Evolutionary conservation across 2,888 invertebrate species (phyloP).

Genomic region (Coenonympha arcania): DNA sequence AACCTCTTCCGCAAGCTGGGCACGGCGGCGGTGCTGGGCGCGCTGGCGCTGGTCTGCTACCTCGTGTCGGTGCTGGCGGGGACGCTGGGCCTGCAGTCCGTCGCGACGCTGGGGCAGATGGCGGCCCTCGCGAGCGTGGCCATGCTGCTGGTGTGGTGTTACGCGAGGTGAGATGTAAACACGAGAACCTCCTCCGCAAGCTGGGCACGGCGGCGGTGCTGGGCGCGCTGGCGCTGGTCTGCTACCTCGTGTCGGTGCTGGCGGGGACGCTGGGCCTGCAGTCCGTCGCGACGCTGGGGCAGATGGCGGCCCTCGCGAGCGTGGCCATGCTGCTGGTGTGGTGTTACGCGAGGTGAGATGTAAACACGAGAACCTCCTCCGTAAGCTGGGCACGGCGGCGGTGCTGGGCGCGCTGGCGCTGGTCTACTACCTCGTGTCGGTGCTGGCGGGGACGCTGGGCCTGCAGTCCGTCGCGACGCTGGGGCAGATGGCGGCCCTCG

Average conservation of each 20-base stretch:
- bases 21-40: slow-evolving; percentile 92
- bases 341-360: slow-evolving; percentile 90
- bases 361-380: slow-evolving; percentile 92
- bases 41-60: slow-evolving; percentile 87
- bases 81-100: slow-evolving; percentile 83
- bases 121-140: slow-evolving; percentile 81
- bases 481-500: slow-evolving; percentile 73
- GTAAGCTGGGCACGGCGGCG: slow-evolving; percentile 93
- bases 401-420: slow-evolving; percentile 89
- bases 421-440: slow-evolving; percentile 86
- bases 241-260: slow-evolving; percentile 87
- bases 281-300: slow-evolving; percentile 73
- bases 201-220: slow-evolving; percentile 94
- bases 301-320: slow-evolving; percentile 77
- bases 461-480: slow-evolving; percentile 78
- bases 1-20: slow-evolving; percentile 95
- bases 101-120: slow-evolving; percentile 50
- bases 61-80: slow-evolving; percentile 85
- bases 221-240: slow-evolving; percentile 84
- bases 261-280: slow-evolving; percentile 84
- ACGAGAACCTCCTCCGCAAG: slow-evolving; percentile 95
- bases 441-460: slow-evolving; percentile 83
- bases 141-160: slow-evolving; percentile 87
- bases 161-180: slow-evolving; percentile 83
- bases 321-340: slow-evolving; percentile 84